phyloP scores from a whole-genome alignment of 1,140 invertebrate genomes.

The Drosophila miranda region DNA sequence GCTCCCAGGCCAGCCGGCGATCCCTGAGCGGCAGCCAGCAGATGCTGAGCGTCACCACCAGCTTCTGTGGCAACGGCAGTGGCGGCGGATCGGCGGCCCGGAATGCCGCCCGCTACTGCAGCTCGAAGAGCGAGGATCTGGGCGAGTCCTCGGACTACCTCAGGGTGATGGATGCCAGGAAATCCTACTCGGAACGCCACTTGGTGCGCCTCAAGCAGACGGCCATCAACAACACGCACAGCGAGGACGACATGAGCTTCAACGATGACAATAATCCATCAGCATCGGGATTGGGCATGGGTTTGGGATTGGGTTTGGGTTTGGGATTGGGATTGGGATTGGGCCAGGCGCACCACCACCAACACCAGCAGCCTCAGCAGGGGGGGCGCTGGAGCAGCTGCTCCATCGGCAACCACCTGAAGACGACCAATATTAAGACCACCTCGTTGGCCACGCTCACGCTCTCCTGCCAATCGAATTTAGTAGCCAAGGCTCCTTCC shows the following conservation, averaged over 20 bases:
- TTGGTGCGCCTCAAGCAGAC: conserved; percentile 79
- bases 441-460: conserved; percentile 75
- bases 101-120: conserved; percentile 64
- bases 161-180: conserved; percentile 75
- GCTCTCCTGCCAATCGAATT: conserved; percentile 77
- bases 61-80: conserved; percentile 59
- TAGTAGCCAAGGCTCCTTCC: conserved; percentile 56
- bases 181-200: conserved; percentile 79
- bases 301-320: too few species aligned
- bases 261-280: conserved; percentile 79
- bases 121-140: conserved; percentile 79
- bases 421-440: conserved; percentile 82
- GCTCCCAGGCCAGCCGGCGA: conserved; percentile 64
- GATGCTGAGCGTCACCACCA: conserved; percentile 73
- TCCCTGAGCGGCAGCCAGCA: conserved; percentile 70
- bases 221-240: conserved; percentile 76
- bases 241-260: conserved; percentile 79
- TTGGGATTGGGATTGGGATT: too few species aligned
- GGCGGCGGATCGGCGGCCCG: conserved; percentile 1
- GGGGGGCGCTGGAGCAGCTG: conserved; percentile 72
- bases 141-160: conserved; percentile 72
- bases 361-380: conserved; percentile 13
- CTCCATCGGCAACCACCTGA: conserved; percentile 71
- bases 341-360: conserved; percentile 25
- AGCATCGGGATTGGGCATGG: conserved; percentile 12